Percentiles rank a stretch among this genome's conserved stretches.
Conservation (phyloP, 23 tunicate genomes). For the Trididemnum miniatum region DNA sequence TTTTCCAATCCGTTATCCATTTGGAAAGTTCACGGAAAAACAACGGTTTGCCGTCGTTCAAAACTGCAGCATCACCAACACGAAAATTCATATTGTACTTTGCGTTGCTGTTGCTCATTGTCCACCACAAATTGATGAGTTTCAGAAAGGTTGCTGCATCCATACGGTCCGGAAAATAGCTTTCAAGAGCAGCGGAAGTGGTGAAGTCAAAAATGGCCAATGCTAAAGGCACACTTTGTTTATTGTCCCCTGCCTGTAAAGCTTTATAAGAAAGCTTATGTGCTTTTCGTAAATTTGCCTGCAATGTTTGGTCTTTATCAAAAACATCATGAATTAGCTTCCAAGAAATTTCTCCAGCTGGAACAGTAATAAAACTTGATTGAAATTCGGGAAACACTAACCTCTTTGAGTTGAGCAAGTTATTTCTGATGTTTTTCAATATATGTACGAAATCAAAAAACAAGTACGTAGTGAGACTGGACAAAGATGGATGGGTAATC, state of each 20-base stretch:
- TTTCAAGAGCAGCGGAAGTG: conserved; percentile 15
- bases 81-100: neutral
- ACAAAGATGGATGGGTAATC: neutral
- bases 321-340: conserved; percentile 2
- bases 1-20: neutral
- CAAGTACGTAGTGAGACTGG: neutral
- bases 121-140: neutral
- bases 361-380: neutral
- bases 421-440: conserved; percentile 1
- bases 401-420: neutral
- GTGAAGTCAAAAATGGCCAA: neutral
- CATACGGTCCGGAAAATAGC: neutral
- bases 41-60: neutral
- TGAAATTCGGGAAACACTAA: conserved; percentile 1
- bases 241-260: conserved; percentile 7
- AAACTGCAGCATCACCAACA: neutral
- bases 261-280: conserved; percentile 9
- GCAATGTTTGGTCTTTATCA: conserved; percentile 4
- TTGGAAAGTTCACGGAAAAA: neutral
- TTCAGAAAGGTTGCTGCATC: neutral
- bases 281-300: conserved; percentile 9
- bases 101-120: neutral
- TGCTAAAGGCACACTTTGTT: conserved; percentile 4
- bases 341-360: conserved; percentile 4
- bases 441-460: conserved; percentile 19